These are phyloP conservation scores for Ceyx melanurus DNA, from an alignment of 2,113 vertebrate species.

Conservation along the genomic window DNA sequence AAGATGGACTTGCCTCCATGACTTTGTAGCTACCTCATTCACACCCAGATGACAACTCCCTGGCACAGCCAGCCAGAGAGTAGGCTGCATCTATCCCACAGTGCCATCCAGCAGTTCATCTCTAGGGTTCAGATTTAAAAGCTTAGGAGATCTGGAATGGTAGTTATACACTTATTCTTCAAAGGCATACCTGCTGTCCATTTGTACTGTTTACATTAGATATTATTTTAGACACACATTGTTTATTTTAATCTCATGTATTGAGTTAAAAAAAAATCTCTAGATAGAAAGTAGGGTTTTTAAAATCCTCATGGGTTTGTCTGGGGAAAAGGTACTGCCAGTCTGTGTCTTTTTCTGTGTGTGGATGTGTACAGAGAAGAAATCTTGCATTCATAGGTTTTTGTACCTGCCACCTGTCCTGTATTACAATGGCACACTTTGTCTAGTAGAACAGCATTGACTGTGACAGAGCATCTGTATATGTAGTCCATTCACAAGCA, in stretches of 20 bases:
- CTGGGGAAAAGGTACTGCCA: neutral
- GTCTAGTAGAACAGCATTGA: neutral
- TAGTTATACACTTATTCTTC: neutral
- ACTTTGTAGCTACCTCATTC: neutral
- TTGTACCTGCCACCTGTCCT: neutral
- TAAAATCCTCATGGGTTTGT: neutral
- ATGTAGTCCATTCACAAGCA: neutral
- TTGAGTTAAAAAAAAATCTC: neutral
- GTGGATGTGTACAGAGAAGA: neutral
- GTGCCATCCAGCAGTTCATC: neutral
- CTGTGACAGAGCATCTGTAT: neutral
- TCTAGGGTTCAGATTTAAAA: neutral
- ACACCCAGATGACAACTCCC: neutral
- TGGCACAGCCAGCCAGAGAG: neutral
- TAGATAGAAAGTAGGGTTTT: fast-evolving
- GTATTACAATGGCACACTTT: neutral
- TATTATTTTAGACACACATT: neutral
- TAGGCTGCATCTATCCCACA: neutral
- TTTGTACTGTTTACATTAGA: neutral
- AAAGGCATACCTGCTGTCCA: neutral
- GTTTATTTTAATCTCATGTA: neutral
- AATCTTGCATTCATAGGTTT: neutral
- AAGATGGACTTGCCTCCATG: neutral
- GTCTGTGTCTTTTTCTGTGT: neutral
- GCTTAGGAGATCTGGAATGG: neutral